These are phyloP conservation scores for Ceryle rudis DNA, from an alignment of 2,797 vertebrate genomes.

Conservation along the genomic window DNA sequence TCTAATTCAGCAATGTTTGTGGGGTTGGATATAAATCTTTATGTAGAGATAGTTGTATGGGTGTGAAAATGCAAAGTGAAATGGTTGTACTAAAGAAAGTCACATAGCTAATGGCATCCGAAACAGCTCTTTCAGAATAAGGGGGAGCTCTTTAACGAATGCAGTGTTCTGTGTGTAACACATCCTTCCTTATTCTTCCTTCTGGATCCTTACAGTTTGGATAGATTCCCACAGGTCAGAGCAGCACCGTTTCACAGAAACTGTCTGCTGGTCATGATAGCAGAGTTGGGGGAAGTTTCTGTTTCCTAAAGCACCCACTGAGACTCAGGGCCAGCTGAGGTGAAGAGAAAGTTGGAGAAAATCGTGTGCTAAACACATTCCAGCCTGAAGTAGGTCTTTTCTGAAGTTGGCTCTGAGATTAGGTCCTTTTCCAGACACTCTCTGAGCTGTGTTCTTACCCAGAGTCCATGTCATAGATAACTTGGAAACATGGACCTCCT, in stretches of 20 bases:
- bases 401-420: background rate
- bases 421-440: background rate
- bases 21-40: background rate
- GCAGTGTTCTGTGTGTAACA: background rate
- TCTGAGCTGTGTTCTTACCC: background rate
- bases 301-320: background rate
- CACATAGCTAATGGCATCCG: background rate
- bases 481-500: background rate
- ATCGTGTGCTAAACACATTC: background rate
- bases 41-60: background rate
- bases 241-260: background rate
- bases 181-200: background rate
- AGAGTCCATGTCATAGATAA: background rate
- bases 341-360: background rate
- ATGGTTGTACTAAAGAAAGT: background rate
- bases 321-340: background rate
- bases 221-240: background rate
- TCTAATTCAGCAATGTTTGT: background rate
- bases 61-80: background rate
- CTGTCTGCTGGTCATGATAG: background rate
- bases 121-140: background rate
- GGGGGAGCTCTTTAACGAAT: background rate
- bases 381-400: background rate
- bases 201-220: background rate
- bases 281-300: background rate